A percentile compares a stretch with the other conserved stretches of the same genome.
Conservation (phyloP, 2,113 vertebrate genomes). For the Rhynchomys soricoides region DNA sequence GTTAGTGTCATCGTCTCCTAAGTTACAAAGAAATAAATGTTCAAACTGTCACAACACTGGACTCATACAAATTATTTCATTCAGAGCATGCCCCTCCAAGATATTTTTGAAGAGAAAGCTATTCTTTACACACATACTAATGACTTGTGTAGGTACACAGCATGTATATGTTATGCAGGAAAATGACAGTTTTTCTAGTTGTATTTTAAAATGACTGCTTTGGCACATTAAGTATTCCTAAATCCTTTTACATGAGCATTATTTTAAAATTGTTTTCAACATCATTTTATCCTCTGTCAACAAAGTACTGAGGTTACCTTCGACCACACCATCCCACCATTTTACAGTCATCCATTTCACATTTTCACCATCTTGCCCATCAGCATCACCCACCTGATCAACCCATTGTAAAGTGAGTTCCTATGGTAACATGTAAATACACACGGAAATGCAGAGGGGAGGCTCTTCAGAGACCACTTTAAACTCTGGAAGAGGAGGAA, state of each 20-base stretch:
- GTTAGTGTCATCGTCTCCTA: background rate
- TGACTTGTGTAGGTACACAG: background rate
- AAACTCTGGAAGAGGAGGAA: slow-evolving; percentile 2
- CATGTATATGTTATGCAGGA: background rate
- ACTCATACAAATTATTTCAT: background rate
- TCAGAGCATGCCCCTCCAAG: background rate
- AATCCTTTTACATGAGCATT: background rate
- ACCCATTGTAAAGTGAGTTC: background rate
- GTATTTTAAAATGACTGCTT: background rate
- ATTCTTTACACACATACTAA: background rate
- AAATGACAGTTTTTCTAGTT: background rate
- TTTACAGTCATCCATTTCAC: background rate
- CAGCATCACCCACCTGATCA: background rate
- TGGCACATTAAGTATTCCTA: background rate
- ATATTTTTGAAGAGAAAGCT: background rate
- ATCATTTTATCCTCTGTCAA: background rate
- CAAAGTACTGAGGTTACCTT: background rate
- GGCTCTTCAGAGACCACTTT: slow-evolving; percentile 16
- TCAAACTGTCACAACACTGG: background rate
- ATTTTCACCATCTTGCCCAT: background rate
- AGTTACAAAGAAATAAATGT: background rate
- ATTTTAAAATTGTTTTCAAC: slow-evolving; percentile 2
- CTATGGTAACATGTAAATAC: slow-evolving; percentile 45
- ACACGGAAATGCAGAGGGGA: background rate
- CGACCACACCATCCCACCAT: background rate